Base-by-base conservation (phyloP, 2,888 invertebrate species). In the Aphidoletes aphidimyza region DNA sequence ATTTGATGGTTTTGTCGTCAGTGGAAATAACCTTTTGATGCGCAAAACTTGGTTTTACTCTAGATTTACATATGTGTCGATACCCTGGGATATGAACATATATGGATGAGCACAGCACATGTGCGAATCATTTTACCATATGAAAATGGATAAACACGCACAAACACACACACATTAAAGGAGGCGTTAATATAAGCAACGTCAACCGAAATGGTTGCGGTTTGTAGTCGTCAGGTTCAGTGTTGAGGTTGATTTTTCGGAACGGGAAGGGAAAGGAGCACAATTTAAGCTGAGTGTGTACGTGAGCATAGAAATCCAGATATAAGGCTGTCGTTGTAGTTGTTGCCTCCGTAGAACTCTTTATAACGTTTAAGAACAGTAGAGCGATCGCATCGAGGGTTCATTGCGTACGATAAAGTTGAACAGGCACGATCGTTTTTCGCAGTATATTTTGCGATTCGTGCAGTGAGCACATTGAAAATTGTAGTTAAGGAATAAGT, bases 351-450 rank as follows among this genome's bases (percentile, higher is more conserved):
- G 81, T 81, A 37, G 81, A 81, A 81, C 37, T 81, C n/a, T 81
- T 37, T 81, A 37, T 9, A 37, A 37, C 81, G 37, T 81, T 81
- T 81, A 81, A 81, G 81, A 81, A 81, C 37, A 37, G 81, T 37
- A 81, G 37, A 37, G 37, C 37, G 11, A 81, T n/a, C 81, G 37
- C n/a, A 6, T 0, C 37, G 81, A 81, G 19, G 22, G n/a, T 37
- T 81, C 81, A 81, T 81, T 81, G 5, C 81, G 37, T 81, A 8
- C n/a, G 36, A 81, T 81, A 37, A n/a, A 81, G 81, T 37, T 81
- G 81, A 37, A 37, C 81, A 81, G 11, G 37, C 11, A 81, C 81
- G 81, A 81, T 37, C 37, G 36, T 11, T 78, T 34, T 36, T 11
- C 37, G 78, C 36, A 6, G 37, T 22, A 22, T 6, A 37, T 81